Evolutionary conservation across 2,888 invertebrate species (phyloP).

Genomic region (Xestia c-nigrum): DNA sequence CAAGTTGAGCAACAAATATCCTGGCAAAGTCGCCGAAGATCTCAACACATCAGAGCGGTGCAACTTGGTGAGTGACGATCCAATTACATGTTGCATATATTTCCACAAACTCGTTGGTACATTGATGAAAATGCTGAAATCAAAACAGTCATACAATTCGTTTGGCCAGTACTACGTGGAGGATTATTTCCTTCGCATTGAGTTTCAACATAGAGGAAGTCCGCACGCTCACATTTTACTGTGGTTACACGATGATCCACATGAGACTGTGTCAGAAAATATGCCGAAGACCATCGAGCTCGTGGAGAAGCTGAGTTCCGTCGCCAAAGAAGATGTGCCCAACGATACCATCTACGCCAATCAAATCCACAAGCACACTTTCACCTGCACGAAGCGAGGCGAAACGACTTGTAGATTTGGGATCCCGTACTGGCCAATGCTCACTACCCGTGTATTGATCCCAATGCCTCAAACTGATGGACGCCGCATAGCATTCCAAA

Average conservation of each 20-base stretch:
- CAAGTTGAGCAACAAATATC: constrained; percentile 18
- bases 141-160: constrained; percentile 6
- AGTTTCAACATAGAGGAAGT: constrained; percentile 23
- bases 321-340: neutral
- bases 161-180: neutral
- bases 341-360: constrained; percentile 18
- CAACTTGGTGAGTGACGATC: constrained; percentile 16
- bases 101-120: constrained; percentile 13
- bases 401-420: constrained; percentile 18
- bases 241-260: constrained; percentile 7
- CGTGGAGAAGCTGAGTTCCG: neutral
- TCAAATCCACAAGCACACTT: constrained; percentile 13
- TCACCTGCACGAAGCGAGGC: constrained; percentile 22
- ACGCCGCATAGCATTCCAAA: neutral
- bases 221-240: constrained; percentile 15
- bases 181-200: constrained; percentile 18
- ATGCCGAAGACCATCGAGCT: constrained; percentile 14
- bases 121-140: constrained; percentile 18
- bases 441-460: neutral
- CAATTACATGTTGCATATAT: constrained; percentile 17
- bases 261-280: constrained; percentile 15
- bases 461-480: constrained; percentile 16
- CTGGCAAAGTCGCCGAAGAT: neutral
- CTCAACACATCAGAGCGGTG: constrained; percentile 17
- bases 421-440: constrained; percentile 25